A percentile compares a stretch with the other conserved stretches of the same genome.
phyloP scores from a whole-genome alignment of 2,797 vertebrate genomes.

The Catostomus latipinnis region DNA sequence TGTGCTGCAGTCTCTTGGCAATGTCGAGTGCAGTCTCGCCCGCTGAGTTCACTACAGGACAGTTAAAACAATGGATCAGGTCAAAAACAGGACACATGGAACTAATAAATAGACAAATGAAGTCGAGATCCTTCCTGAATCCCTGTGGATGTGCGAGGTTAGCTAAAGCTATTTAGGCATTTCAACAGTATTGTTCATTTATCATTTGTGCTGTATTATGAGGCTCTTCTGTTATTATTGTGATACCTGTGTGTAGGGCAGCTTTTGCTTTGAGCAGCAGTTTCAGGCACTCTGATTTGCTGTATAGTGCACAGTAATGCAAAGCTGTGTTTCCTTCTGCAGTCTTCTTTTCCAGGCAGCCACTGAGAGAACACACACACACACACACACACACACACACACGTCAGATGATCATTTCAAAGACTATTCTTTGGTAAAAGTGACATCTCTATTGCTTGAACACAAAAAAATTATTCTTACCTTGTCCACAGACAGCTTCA shows the following conservation, averaged over 20 bases:
- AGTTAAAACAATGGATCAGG: conserved; percentile 5
- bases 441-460: too few species aligned
- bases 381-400: conserved; percentile 20
- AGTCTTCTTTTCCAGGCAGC: conserved; percentile 86
- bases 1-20: conserved; percentile 84
- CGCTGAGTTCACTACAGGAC: conserved; percentile 78
- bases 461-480: too few species aligned
- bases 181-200: too few species aligned
- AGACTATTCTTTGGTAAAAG: too few species aligned
- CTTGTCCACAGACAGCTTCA: too few species aligned
- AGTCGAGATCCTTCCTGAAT: not conserved
- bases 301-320: conserved; percentile 85
- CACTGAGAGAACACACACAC: conserved; percentile 72
- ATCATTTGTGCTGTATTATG: too few species aligned
- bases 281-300: conserved; percentile 91
- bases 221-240: not conserved
- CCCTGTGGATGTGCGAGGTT: not conserved
- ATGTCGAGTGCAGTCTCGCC: conserved; percentile 90
- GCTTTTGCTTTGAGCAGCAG: conserved; percentile 94
- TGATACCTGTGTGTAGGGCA: conserved; percentile 75
- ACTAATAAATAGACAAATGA: not conserved
- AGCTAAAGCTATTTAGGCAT: not conserved
- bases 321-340: conserved; percentile 88
- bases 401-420: not conserved
- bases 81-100: not conserved